A percentile compares a stretch with the other conserved stretches of the same genome.
phyloP scores from a whole-genome alignment of 2,797 vertebrate genomes.

The Rhincodon typus region DNA sequence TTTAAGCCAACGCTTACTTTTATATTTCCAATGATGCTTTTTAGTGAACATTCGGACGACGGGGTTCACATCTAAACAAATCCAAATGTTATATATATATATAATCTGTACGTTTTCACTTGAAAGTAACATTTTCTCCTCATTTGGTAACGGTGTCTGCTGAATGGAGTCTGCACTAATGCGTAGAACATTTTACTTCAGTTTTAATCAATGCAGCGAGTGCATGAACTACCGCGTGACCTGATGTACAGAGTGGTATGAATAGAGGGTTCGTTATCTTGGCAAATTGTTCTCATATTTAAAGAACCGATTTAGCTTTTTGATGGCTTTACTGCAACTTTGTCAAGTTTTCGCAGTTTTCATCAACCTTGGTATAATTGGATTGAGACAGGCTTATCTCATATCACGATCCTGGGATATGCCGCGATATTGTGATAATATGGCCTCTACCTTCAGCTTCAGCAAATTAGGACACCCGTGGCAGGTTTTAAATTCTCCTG shows the following conservation, averaged over 20 bases:
- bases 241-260: neutral
- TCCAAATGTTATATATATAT: neutral
- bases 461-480: conserved; percentile 32
- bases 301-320: neutral
- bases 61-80: neutral
- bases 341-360: conserved; percentile 26
- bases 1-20: neutral
- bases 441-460: conserved; percentile 31
- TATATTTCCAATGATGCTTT: neutral
- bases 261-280: neutral
- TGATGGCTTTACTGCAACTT: conserved; percentile 23
- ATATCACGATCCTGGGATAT: conserved; percentile 28
- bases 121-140: neutral
- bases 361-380: conserved; percentile 23
- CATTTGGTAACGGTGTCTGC: too few relatives aligned
- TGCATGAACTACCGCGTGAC: neutral
- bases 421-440: conserved; percentile 27
- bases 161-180: too few relatives aligned
- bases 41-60: neutral
- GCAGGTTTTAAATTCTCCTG: conserved; percentile 12
- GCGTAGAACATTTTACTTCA: neutral
- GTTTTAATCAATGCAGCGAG: neutral
- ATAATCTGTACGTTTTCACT: neutral
- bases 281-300: neutral
- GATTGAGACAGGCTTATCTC: conserved; percentile 32